Percentiles rank a stretch among this genome's conserved stretches.
phyloP scores from a whole-genome alignment of 2,888 invertebrate species.

The Platerodrilus igneus region DNA sequence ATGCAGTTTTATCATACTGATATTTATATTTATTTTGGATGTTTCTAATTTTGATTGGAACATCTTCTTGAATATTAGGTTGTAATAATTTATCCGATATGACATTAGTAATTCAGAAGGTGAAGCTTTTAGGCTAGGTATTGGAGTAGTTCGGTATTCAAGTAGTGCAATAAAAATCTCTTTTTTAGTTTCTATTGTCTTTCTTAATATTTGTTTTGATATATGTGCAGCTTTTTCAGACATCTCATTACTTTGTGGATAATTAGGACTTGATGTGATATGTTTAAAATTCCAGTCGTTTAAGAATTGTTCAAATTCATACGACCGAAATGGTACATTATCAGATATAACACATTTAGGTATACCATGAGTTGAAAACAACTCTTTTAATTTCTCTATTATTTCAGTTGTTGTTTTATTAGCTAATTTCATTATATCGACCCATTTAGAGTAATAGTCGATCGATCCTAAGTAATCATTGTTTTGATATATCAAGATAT shows the following conservation, averaged over 20 bases:
- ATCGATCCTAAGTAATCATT: conserved; percentile 24
- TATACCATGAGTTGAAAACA: conserved; percentile 23
- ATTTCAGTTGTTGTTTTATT: conserved; percentile 14
- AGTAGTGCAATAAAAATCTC: too few species aligned
- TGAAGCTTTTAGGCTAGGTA: too few species aligned
- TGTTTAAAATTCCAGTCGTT: conserved; percentile 22
- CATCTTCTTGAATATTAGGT: too few species aligned
- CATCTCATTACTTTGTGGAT: conserved; percentile 18
- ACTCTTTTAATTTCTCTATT: conserved; percentile 19
- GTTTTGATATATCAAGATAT: conserved; percentile 17
- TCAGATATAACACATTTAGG: conserved; percentile 23
- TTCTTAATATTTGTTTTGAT: conserved; percentile 20
- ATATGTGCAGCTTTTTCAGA: conserved; percentile 27
- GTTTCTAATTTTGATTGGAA: too few species aligned
- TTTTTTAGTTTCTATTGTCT: conserved; percentile 10
- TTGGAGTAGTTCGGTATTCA: too few species aligned
- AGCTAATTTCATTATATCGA: conserved; percentile 18
- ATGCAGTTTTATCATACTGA: too few species aligned
- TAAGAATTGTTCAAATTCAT: conserved; percentile 22
- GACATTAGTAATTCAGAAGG: too few species aligned
- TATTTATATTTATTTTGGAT: too few species aligned
- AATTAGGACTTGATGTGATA: conserved; percentile 24
- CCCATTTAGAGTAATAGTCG: conserved; percentile 25
- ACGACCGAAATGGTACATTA: conserved; percentile 27
- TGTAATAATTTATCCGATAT: too few species aligned